A percentile compares a stretch with the other conserved stretches of the same genome.
phyloP scores from a whole-genome alignment of 2,113 vertebrate species.

The Semicossyphus pulcher region DNA sequence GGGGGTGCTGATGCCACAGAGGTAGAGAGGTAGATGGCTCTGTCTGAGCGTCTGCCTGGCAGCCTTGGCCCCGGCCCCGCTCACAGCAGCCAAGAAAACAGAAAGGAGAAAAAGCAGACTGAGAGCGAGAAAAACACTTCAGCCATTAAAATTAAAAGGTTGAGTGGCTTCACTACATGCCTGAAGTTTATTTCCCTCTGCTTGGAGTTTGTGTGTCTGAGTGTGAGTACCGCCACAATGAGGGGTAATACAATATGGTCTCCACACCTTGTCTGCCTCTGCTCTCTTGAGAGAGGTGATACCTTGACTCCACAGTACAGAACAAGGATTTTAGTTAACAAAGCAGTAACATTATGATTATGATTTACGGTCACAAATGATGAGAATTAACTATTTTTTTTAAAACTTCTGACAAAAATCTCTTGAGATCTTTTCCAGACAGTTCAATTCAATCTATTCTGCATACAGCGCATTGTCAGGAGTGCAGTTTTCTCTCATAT shows the following conservation, averaged over 20 bases:
- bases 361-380: not conserved
- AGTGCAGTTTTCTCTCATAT: not conserved
- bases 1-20: slow-evolving; percentile 68
- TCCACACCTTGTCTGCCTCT: slow-evolving; percentile 1
- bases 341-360: not conserved
- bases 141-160: slow-evolving; percentile 83
- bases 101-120: slow-evolving; percentile 73
- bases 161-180: slow-evolving; percentile 72
- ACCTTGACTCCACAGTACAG: slow-evolving; percentile 1
- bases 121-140: slow-evolving; percentile 66
- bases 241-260: slow-evolving; percentile 3
- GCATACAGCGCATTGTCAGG: not conserved
- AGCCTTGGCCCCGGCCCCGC: slow-evolving; percentile 73
- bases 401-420: not conserved
- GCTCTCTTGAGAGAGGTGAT: slow-evolving; percentile 4
- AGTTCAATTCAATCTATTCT: not conserved
- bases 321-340: not conserved
- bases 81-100: slow-evolving; percentile 75
- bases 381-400: not conserved
- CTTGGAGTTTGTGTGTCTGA: slow-evolving; percentile 56
- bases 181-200: slow-evolving; percentile 71
- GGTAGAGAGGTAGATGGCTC: slow-evolving; percentile 73
- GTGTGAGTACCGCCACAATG: slow-evolving; percentile 34
- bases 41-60: slow-evolving; percentile 74
- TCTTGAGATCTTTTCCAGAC: not conserved